These are phyloP conservation scores for Diabrotica undecimpunctata DNA, from an alignment of 1,140 invertebrate genomes.

Conservation along the genomic window DNA sequence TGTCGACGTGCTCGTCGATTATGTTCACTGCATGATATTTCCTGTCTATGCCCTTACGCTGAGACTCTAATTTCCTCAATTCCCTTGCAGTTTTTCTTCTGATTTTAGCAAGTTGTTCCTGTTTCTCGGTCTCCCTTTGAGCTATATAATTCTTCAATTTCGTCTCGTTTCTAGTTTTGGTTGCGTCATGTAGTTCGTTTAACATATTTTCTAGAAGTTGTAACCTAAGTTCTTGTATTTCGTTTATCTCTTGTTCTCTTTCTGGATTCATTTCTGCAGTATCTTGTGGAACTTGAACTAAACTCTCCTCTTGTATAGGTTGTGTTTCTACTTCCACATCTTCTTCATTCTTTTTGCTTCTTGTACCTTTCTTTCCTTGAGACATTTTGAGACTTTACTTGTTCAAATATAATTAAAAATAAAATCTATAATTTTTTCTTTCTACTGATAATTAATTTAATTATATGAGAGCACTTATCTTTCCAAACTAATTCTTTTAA, in stretches of 20 bases:
- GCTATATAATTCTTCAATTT: constrained; percentile 51
- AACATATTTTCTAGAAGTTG: constrained; percentile 51
- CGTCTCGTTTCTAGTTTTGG: constrained; percentile 43
- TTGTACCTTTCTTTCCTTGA: no score
- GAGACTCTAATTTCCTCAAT: constrained; percentile 53
- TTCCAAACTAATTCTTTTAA: no score
- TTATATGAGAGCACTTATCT: no score
- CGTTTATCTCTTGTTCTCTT: constrained; percentile 57
- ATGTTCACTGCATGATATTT: constrained; percentile 46
- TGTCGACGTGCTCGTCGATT: constrained; percentile 48
- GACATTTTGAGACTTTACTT: no score
- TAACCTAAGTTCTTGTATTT: constrained; percentile 56
- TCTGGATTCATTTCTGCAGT: no score
- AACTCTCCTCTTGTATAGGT: no score
- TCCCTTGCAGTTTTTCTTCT: constrained; percentile 50
- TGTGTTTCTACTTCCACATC: no score
- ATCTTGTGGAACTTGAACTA: no score
- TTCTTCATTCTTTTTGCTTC: no score
- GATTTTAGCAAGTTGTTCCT: constrained; percentile 48
- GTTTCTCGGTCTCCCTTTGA: constrained; percentile 48
- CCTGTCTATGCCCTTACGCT: constrained; percentile 44
- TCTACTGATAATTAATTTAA: no score
- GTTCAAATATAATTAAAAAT: no score
- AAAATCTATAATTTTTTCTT: no score
- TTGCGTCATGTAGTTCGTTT: constrained; percentile 42